Evolutionary conservation across 1,140 invertebrate genomes (phyloP).

Genomic region (Halyomorpha halys): DNA sequence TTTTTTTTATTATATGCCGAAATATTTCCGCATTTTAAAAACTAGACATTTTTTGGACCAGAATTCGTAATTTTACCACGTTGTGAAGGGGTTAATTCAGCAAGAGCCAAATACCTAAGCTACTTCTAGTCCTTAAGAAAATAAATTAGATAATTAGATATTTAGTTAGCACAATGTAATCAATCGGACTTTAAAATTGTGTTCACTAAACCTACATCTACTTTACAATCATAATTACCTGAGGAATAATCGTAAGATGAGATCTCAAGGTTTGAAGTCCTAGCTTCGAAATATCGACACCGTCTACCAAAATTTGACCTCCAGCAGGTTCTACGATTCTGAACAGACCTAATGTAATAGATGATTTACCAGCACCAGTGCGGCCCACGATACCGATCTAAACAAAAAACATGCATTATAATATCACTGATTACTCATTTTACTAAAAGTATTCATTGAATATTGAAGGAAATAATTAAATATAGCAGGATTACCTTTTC

Average conservation of each 20-base stretch:
- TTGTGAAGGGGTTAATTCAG: too few relatives aligned
- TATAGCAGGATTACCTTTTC: conserved; percentile 39
- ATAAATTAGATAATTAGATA: background rate
- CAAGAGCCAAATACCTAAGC: too few relatives aligned
- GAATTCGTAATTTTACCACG: too few relatives aligned
- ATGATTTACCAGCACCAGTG: conserved; percentile 75
- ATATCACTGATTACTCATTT: too few relatives aligned
- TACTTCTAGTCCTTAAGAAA: background rate
- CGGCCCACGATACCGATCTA: conserved; percentile 55
- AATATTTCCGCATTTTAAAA: too few relatives aligned
- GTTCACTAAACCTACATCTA: background rate
- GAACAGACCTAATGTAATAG: conserved; percentile 66
- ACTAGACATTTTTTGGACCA: too few relatives aligned
- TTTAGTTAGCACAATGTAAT: background rate
- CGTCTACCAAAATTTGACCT: conserved; percentile 83
- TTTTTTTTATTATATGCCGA: too few relatives aligned
- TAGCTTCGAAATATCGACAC: conserved; percentile 67
- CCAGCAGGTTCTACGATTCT: conserved; percentile 75
- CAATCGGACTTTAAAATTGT: background rate
- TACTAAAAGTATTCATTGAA: too few relatives aligned
- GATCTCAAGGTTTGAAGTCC: conserved; percentile 74
- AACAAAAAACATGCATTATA: conserved; percentile 48
- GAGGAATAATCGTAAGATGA: conserved; percentile 79
- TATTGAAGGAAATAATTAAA: too few relatives aligned
- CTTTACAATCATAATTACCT: conserved; percentile 20